Percentiles rank a stretch among this genome's conserved stretches.
Conservation (phyloP, 1,140 invertebrate genomes). For the Meloidogyne floridensis region DNA sequence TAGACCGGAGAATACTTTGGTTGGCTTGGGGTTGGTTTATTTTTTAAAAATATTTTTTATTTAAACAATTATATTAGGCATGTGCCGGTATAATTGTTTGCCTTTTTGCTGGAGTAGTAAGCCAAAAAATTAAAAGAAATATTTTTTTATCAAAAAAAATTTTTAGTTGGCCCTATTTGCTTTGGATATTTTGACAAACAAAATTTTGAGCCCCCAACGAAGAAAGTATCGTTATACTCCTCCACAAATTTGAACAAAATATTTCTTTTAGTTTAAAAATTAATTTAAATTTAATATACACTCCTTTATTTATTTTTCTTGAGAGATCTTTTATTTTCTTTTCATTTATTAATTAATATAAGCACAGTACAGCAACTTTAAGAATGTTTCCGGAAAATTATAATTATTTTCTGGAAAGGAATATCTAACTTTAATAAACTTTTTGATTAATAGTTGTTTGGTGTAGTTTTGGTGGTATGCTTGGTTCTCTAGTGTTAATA, state of each 20-base stretch:
- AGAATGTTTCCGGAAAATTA: no score
- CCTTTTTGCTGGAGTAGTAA: conserved; percentile 39
- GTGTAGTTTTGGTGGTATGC: background rate
- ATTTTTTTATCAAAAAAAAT: background rate
- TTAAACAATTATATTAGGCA: conserved; percentile 30
- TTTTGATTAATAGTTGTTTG: background rate
- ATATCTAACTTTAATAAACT: no score
- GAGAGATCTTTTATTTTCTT: no score
- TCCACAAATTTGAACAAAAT: conserved; percentile 12
- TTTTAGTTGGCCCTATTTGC: conserved; percentile 41
- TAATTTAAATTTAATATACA: background rate
- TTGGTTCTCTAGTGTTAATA: background rate
- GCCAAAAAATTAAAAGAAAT: background rate
- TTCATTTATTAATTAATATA: no score
- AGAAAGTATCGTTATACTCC: conserved; percentile 38
- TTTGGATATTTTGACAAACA: conserved; percentile 43
- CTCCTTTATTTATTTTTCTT: no score
- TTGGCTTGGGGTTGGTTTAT: conserved; percentile 50
- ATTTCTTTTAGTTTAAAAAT: background rate
- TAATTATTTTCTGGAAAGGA: no score
- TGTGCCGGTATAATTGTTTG: conserved; percentile 49
- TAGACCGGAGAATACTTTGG: conserved; percentile 52
- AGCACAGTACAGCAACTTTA: no score
- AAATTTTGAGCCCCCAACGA: conserved; percentile 33
- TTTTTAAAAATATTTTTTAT: conserved; percentile 9